Conservation (phyloP, 1,140 invertebrate genomes). For the Coelopa frigida region DNA sequence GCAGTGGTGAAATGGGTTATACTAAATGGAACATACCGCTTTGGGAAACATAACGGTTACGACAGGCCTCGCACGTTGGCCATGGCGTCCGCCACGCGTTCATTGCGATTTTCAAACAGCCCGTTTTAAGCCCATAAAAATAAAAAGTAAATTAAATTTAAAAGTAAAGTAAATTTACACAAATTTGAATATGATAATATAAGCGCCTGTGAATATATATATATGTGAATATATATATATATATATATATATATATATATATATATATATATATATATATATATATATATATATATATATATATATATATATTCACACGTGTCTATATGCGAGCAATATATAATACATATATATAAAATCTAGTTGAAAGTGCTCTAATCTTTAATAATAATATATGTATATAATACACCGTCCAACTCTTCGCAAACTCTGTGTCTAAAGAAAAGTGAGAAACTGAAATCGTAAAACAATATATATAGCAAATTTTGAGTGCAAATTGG, state of each 20-base stretch:
- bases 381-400: no score
- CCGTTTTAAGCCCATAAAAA: not conserved
- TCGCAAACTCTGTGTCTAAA: no score
- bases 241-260: slow-evolving; percentile 5
- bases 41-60: slow-evolving; percentile 12
- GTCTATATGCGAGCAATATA: slow-evolving; percentile 6
- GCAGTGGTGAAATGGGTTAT: slow-evolving; percentile 6
- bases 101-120: not conserved
- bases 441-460: not conserved
- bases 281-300: slow-evolving; percentile 10
- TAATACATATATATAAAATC: slow-evolving; percentile 6
- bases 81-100: not conserved
- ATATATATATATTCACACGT: slow-evolving; percentile 9
- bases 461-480: not conserved
- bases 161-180: not conserved
- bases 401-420: no score
- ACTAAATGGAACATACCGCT: slow-evolving; percentile 11
- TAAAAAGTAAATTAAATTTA: not conserved
- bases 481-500: not conserved
- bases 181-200: not conserved
- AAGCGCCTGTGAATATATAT: slow-evolving; percentile 4
- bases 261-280: slow-evolving; percentile 2
- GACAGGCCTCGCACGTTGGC: slow-evolving; percentile 4
- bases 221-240: not conserved
- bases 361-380: not conserved